A percentile compares a stretch with the other conserved stretches of the same genome.
Evolutionary conservation across 2,797 vertebrate species (phyloP).

Genomic region (Pipistrellus pipistrellus): DNA sequence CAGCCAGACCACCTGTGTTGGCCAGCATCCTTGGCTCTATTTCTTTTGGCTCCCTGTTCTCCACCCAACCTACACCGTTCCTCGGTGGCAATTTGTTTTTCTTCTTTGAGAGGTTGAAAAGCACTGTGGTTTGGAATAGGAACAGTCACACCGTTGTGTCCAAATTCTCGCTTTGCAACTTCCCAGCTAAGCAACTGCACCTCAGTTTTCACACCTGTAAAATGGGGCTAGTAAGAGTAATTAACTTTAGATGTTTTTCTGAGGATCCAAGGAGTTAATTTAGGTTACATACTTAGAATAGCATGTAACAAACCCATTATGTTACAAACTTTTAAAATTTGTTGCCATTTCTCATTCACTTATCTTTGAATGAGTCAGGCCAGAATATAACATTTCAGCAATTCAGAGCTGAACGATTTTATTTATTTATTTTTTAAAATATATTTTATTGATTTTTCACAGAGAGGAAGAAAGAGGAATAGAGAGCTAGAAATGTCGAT

Average conservation of each 20-base stretch:
- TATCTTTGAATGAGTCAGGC: conserved; percentile 11
- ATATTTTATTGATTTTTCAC: too few species aligned
- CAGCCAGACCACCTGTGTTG: background rate
- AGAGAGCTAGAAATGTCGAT: too few species aligned
- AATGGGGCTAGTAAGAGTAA: background rate
- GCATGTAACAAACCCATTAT: background rate
- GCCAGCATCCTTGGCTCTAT: background rate
- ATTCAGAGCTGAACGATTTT: conserved; percentile 24
- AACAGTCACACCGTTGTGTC: background rate
- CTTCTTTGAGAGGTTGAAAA: background rate
- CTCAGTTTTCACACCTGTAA: conserved; percentile 44
- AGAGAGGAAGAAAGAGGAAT: too few species aligned
- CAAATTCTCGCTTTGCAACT: background rate
- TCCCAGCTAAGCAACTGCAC: background rate
- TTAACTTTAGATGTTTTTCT: conserved; percentile 2
- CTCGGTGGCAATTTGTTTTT: background rate
- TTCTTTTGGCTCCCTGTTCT: background rate
- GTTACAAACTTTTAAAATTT: background rate
- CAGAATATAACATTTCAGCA: background rate
- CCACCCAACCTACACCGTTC: background rate
- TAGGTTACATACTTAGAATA: background rate
- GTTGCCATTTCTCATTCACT: background rate
- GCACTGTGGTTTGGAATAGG: background rate
- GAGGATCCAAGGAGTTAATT: conserved; percentile 1
- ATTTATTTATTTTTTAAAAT: too few species aligned